These are phyloP conservation scores for Lutraria rhynchaena DNA, from an alignment of 1,140 invertebrate species.

Conservation along the genomic window DNA sequence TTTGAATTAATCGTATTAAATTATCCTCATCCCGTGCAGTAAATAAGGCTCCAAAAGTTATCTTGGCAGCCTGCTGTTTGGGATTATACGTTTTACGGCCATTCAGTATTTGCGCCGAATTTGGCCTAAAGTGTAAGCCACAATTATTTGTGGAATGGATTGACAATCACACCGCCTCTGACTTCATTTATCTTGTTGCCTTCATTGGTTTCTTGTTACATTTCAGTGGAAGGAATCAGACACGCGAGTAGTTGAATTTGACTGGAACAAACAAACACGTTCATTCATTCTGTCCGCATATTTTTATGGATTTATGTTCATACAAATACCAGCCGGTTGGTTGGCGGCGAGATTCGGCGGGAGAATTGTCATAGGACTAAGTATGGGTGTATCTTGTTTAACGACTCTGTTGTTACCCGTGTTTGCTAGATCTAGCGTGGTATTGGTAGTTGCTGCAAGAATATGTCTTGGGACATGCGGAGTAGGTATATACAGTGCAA, in stretches of 20 bases:
- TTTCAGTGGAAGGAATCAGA: no score
- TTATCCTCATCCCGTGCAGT: no score
- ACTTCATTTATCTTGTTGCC: not conserved
- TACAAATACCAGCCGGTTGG: conserved; percentile 90
- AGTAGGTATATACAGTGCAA: no score
- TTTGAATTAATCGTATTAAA: no score
- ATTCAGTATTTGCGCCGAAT: no score
- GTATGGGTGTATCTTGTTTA: conserved; percentile 45
- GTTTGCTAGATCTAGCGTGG: conserved; percentile 12
- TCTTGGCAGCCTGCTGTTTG: no score
- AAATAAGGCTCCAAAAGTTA: no score
- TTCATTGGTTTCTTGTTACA: no score
- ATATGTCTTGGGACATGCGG: conserved; percentile 31
- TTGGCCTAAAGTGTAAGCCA: no score
- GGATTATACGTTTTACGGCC: no score
- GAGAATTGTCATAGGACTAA: conserved; percentile 65
- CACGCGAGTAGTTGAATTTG: conserved; percentile 6
- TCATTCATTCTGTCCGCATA: conserved; percentile 92
- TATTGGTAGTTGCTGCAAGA: conserved; percentile 24
- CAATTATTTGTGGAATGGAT: no score
- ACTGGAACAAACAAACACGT: conserved; percentile 85
- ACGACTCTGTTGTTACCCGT: conserved; percentile 41
- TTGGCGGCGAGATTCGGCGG: conserved; percentile 84
- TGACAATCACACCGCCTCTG: no score
- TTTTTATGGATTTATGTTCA: conserved; percentile 89